Evolutionary conservation across 2,797 vertebrate genomes (phyloP).

Genomic region (Anguilla obscura): DNA sequence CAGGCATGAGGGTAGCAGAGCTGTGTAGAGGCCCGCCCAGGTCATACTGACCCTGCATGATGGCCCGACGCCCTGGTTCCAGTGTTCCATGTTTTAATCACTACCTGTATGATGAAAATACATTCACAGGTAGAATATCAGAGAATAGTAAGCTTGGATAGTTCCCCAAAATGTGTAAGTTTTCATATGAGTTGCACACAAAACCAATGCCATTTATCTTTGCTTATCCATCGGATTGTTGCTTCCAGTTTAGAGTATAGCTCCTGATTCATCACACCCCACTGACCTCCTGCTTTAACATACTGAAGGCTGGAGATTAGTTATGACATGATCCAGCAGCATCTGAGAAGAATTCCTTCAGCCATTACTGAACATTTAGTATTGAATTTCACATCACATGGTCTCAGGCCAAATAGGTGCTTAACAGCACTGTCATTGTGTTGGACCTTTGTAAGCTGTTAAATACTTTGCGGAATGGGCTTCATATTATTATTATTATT

Average conservation of each 20-base stretch:
- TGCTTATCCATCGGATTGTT: background rate
- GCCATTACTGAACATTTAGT: background rate
- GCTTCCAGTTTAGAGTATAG: background rate
- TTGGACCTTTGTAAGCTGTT: background rate
- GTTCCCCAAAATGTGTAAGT: background rate
- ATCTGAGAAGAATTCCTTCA: background rate
- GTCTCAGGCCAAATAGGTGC: background rate
- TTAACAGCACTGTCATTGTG: background rate
- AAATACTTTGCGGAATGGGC: background rate
- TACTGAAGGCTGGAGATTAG: background rate
- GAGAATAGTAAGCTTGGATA: background rate
- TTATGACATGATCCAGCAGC: conserved; percentile 6
- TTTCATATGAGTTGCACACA: background rate
- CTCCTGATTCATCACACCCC: background rate
- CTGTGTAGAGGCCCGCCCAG: no score
- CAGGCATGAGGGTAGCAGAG: background rate
- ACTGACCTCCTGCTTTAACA: background rate
- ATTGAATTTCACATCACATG: conserved; percentile 3
- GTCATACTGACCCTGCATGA: no score
- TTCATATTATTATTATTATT: background rate
- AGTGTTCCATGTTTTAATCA: no score
- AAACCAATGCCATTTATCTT: background rate
- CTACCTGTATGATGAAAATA: background rate
- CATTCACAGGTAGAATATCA: background rate
- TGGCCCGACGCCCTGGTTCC: no score